Percentiles rank a stretch among this genome's conserved stretches.
Conservation (phyloP, 2,888 invertebrate genomes). For the Lasioglossum vierecki region DNA sequence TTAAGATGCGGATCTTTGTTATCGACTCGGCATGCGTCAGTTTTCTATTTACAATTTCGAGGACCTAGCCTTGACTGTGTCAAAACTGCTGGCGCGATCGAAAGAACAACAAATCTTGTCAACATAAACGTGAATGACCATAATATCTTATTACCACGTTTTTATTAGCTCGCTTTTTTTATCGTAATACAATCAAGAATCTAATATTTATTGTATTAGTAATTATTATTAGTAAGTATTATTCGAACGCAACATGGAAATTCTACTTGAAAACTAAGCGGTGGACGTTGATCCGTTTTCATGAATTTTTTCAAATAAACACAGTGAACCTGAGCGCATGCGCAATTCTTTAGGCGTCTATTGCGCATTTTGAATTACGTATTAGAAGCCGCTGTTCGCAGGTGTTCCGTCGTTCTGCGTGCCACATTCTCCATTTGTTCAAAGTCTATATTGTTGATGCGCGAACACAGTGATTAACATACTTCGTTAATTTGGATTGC, state of each 20-base stretch:
- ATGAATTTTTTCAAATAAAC: not conserved
- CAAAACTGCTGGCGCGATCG: not conserved
- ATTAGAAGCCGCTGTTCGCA: not conserved
- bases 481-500: constrained; percentile 71
- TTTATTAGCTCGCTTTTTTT: no score
- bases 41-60: not conserved
- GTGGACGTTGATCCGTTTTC: not conserved
- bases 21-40: not conserved
- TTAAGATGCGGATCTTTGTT: not conserved
- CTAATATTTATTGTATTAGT: no score
- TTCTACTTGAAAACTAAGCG: no score
- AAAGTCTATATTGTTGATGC: constrained; percentile 7
- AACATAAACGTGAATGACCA: no score
- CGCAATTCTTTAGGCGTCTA: not conserved
- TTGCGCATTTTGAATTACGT: not conserved
- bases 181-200: no score
- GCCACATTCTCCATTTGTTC: constrained; percentile 6
- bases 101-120: not conserved
- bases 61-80: not conserved
- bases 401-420: not conserved
- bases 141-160: no score
- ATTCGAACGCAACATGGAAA: no score
- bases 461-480: constrained; percentile 55
- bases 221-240: no score
- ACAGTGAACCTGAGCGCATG: not conserved